A percentile compares a stretch with the other conserved stretches of the same genome.
Evolutionary conservation across 2,113 vertebrate species (phyloP).

Genomic region (Planiliza haematocheilus): DNA sequence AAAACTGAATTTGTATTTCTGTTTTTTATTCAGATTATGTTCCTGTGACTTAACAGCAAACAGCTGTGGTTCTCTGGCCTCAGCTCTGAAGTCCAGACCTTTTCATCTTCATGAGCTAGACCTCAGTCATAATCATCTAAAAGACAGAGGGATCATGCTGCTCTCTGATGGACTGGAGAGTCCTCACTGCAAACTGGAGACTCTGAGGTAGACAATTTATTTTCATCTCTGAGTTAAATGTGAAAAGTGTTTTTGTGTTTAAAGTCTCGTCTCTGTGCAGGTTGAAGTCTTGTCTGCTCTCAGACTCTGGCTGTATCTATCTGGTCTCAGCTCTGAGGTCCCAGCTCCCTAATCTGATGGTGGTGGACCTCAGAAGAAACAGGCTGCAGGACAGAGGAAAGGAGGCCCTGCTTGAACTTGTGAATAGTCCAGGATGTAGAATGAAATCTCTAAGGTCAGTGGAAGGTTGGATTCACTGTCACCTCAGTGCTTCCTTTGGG

Average conservation of each 20-base stretch:
- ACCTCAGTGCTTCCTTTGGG: too few species aligned
- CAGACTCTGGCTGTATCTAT: not conserved
- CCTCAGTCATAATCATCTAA: not conserved
- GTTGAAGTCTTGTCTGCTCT: not conserved
- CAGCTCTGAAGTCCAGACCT: not conserved
- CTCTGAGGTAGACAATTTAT: not conserved
- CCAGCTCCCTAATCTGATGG: not conserved
- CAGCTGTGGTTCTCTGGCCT: slow-evolving; percentile 1
- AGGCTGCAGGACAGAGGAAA: not conserved
- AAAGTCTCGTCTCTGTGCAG: not conserved
- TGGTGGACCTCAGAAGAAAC: not conserved
- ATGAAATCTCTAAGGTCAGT: not conserved
- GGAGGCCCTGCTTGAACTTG: not conserved
- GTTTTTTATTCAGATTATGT: not conserved
- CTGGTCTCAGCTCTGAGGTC: not conserved
- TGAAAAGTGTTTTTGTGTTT: not conserved
- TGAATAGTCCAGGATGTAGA: not conserved
- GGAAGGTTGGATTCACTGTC: not conserved
- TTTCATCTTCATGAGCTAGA: not conserved
- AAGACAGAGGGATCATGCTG: not conserved
- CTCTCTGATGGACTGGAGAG: not conserved
- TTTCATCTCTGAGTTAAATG: too few species aligned
- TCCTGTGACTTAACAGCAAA: not conserved
- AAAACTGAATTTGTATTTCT: too few species aligned
- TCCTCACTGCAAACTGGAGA: too few species aligned